These are phyloP conservation scores for Ceraclea dissimilis DNA, from an alignment of 2,888 invertebrate genomes.

Conservation along the genomic window DNA sequence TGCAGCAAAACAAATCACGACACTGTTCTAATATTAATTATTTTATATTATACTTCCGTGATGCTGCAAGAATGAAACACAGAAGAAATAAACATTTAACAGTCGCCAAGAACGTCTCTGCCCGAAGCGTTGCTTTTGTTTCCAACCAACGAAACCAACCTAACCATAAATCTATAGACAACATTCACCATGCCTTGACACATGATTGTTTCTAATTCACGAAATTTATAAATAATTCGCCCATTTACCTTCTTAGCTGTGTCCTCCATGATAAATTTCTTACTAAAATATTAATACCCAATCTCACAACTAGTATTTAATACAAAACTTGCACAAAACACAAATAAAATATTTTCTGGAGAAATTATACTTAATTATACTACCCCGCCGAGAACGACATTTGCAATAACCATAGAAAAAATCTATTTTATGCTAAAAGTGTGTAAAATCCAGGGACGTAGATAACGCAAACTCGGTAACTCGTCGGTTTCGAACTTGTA, in stretches of 20 bases:
- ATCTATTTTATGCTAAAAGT: no score
- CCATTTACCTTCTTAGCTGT: slow-evolving; percentile 22
- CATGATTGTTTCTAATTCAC: not conserved
- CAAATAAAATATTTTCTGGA: not conserved
- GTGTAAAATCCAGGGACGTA: no score
- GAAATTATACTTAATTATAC: not conserved
- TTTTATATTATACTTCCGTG: no score
- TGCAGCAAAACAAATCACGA: no score
- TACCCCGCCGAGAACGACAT: slow-evolving; percentile 1
- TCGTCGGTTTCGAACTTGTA: no score
- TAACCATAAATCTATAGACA: not conserved
- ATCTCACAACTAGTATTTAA: slow-evolving; percentile 1
- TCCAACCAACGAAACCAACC: not conserved
- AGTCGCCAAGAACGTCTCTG: no score
- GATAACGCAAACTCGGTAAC: no score
- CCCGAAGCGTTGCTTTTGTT: no score
- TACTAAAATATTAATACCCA: not conserved
- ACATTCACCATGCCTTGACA: slow-evolving; percentile 1
- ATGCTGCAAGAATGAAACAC: no score
- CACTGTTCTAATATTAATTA: no score
- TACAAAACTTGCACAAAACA: not conserved
- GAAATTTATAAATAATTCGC: not conserved
- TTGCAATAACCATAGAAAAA: not conserved
- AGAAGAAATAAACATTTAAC: no score
- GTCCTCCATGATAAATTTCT: slow-evolving; percentile 21